Percentiles rank a stretch among this genome's conserved stretches.
These are phyloP conservation scores for Alentia gelatinosa DNA, from an alignment of 2,888 invertebrate genomes.

Conservation along the genomic window DNA sequence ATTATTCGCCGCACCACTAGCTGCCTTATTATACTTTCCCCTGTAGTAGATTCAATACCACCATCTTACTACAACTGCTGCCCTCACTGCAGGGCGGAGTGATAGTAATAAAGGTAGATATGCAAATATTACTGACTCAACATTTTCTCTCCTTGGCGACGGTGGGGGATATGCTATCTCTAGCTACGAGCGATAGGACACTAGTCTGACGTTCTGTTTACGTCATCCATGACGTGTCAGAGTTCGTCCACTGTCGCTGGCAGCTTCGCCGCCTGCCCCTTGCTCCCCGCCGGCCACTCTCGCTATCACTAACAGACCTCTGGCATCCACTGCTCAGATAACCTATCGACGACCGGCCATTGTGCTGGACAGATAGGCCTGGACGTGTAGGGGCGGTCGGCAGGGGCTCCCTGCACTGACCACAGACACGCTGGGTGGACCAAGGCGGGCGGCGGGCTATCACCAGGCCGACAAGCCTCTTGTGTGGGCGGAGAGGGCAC, in stretches of 20 bases:
- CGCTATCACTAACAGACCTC: constrained; percentile 32
- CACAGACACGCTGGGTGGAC: neutral
- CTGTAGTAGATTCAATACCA: no score
- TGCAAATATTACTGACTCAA: no score
- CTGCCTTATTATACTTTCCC: neutral
- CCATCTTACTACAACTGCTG: no score
- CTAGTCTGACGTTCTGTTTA: no score
- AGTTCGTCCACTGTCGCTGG: neutral
- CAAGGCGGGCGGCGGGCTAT: neutral
- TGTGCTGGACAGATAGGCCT: constrained; percentile 35
- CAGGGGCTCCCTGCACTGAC: neutral
- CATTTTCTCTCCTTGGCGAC: no score
- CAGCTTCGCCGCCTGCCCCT: neutral
- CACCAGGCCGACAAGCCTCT: neutral
- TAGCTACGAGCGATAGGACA: no score
- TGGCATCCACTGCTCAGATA: neutral
- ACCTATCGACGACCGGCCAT: constrained; percentile 24
- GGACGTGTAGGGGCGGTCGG: neutral
- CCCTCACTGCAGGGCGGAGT: no score
- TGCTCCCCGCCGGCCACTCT: constrained; percentile 13
- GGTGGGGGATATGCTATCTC: no score
- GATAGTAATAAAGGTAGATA: no score
- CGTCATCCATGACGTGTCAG: neutral
- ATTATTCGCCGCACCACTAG: neutral
- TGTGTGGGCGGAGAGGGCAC: constrained; percentile 21